Base-by-base conservation (phyloP, 2,888 invertebrate species). In the Dasysyrphus albostriatus region DNA sequence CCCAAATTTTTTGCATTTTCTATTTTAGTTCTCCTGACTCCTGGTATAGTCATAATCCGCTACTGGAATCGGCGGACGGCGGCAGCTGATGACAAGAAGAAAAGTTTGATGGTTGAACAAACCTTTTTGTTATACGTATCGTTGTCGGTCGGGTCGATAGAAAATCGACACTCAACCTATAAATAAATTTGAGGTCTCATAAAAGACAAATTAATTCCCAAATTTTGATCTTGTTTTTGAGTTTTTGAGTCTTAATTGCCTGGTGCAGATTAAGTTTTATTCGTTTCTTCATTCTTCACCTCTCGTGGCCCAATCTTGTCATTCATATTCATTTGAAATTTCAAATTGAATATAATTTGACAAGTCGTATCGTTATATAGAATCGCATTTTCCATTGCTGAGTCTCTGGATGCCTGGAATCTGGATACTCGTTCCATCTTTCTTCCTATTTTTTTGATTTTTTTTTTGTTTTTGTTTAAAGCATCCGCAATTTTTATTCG, bases 161-260 rank as follows among this genome's bases (percentile, higher is more conserved):
- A 82, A 82, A 87, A 87, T 78, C 87, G 58, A 82, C 87, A 82
- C 87, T 39, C 0, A 6, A 12, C 10, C 10, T 14, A 42, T 42
- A 51, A 3, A 39, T 42, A 29, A 24, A 16, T 70, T 69, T 63
- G 63, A 44, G 78, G 85, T 56, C 63, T 61, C 44, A 58, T 78
- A 74, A 79, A 79, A 82, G 78, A 59, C 51, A 78, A 87, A 87
- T 87, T 87, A 82, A 82, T 82, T 82, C n/a, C n/a, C 19, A 47
- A 82, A 87, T 79, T 75, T 82, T 79, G 75, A 67, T 83, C 85
- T 63, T 69, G 61, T 78, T 87, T 74, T 82, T 16, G 54, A 37
- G 61, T 78, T 87, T 74, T 82, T 16, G 54, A 37, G 61, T 78
- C 75, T 79, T 87, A 82, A 83, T 87, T 82, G 78, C 67, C 56